These are phyloP conservation scores for Apis laboriosa DNA, from an alignment of 1,140 invertebrate species.

Conservation along the genomic window DNA sequence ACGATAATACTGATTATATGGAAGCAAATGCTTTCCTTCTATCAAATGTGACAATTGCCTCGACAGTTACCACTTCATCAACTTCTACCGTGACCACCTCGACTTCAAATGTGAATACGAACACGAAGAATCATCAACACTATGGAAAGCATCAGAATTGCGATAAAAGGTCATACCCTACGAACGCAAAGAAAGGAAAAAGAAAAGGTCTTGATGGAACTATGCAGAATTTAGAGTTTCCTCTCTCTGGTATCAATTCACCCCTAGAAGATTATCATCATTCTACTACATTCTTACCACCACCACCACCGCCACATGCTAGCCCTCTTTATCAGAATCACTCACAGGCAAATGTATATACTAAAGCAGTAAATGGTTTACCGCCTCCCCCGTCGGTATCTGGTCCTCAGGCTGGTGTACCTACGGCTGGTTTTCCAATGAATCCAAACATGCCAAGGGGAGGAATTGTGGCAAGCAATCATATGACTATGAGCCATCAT, in stretches of 20 bases:
- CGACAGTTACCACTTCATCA: constrained; percentile 60
- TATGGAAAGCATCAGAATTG: constrained; percentile 64
- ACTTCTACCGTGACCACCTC: constrained; percentile 56
- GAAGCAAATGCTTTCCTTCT: constrained; percentile 76
- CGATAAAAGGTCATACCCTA: constrained; percentile 70
- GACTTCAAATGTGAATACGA: constrained; percentile 52
- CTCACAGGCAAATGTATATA: constrained; percentile 72
- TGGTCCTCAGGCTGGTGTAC: constrained; percentile 59
- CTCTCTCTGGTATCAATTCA: constrained; percentile 72
- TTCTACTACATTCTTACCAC: constrained; percentile 66
- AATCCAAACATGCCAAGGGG: constrained; percentile 65
- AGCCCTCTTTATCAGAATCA: constrained; percentile 78
- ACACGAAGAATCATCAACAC: constrained; percentile 73
- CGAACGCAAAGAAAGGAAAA: constrained; percentile 75
- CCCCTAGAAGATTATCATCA: constrained; percentile 78
- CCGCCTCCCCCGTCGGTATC: constrained; percentile 65
- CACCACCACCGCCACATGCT: constrained; percentile 59
- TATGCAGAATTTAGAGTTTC: constrained; percentile 77
- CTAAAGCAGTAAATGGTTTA: constrained; percentile 70
- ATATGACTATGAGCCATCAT: constrained; percentile 74
- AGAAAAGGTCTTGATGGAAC: constrained; percentile 68
- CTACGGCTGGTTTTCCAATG: constrained; percentile 55
- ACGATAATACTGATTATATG: constrained; percentile 78
- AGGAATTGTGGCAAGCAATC: constrained; percentile 64
- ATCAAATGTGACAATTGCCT: constrained; percentile 69